Evolutionary conservation across 2,113 vertebrate species (phyloP).

Genomic region (Semnopithecus entellus): DNA sequence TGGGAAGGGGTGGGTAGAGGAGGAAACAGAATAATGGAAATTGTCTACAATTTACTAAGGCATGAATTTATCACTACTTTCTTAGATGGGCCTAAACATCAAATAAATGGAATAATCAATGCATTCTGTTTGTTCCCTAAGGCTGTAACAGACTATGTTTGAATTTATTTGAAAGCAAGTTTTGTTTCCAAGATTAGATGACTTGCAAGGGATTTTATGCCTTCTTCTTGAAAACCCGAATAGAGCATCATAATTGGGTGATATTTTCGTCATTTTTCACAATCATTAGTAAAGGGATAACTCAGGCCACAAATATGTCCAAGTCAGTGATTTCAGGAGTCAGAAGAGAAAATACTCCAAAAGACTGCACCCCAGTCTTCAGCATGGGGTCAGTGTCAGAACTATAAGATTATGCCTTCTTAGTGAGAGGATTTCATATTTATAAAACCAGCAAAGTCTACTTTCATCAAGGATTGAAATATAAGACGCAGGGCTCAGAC

Average conservation of each 20-base stretch:
- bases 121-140: background rate
- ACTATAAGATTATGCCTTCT: background rate
- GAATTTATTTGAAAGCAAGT: background rate
- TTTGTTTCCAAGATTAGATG: background rate
- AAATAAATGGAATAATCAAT: background rate
- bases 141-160: background rate
- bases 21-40: background rate
- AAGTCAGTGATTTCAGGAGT: background rate
- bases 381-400: background rate
- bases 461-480: background rate
- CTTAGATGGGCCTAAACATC: background rate
- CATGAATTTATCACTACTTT: background rate
- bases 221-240: background rate
- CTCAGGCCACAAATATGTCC: background rate
- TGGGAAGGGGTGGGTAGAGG: background rate
- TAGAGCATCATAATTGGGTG: background rate
- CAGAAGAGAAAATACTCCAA: background rate
- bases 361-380: background rate
- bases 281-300: background rate
- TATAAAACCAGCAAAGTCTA: background rate
- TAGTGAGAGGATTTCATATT: background rate
- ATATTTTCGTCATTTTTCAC: background rate
- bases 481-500: background rate
- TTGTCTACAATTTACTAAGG: background rate
- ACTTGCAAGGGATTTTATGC: background rate